These are phyloP conservation scores for Xenus cinereus DNA, from an alignment of 2,113 vertebrate species.

Conservation along the genomic window DNA sequence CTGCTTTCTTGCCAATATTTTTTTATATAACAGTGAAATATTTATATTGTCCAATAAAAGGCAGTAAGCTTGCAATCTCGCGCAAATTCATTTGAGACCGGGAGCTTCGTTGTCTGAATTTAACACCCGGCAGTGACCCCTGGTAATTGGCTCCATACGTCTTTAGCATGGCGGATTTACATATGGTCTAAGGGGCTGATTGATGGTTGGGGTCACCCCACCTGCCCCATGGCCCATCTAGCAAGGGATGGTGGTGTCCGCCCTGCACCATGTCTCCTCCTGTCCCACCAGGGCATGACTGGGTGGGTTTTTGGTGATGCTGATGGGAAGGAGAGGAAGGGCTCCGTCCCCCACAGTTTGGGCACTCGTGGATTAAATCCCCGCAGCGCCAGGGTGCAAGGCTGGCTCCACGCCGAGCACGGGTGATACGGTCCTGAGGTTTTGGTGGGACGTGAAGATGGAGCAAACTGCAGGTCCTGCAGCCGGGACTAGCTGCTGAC, in stretches of 20 bases:
- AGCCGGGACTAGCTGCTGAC: not conserved
- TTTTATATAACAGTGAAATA: constrained; percentile 63
- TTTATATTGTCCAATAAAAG: constrained; percentile 66
- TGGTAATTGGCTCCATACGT: constrained; percentile 74
- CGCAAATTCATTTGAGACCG: not conserved
- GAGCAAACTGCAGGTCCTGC: not conserved
- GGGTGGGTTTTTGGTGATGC: not conserved
- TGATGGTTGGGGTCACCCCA: constrained; percentile 25
- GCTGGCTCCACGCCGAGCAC: accelerated
- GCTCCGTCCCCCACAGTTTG: accelerated
- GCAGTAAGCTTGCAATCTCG: constrained; percentile 37
- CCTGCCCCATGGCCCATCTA: constrained; percentile 17
- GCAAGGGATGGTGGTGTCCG: not conserved
- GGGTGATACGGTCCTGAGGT: not conserved
- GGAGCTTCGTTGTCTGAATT: constrained; percentile 6
- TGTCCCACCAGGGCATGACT: accelerated
- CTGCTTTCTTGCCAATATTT: constrained; percentile 49
- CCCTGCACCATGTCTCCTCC: not conserved
- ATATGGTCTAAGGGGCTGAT: constrained; percentile 24
- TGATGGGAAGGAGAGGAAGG: not conserved
- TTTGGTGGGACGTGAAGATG: not conserved
- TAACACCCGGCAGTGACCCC: constrained; percentile 46
- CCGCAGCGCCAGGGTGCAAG: accelerated
- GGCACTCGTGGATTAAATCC: not conserved
- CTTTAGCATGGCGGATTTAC: constrained; percentile 67